Percentiles rank a stretch among this genome's conserved stretches.
Evolutionary conservation across 2,888 invertebrate genomes (phyloP).

Genomic region (Ptycholaimellus sp.): DNA sequence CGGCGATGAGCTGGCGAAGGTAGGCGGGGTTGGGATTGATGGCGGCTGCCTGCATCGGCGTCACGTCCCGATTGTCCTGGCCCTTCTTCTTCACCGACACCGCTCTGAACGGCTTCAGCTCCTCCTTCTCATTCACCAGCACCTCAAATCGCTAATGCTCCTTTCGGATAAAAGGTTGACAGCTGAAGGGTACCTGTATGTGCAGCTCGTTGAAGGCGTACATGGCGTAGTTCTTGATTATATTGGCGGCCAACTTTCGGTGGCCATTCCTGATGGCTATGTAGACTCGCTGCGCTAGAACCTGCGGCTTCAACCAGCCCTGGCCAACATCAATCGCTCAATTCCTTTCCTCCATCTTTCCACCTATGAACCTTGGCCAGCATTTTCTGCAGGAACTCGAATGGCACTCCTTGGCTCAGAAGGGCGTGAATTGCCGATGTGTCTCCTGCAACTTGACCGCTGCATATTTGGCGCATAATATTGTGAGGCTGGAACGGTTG

Average conservation of each 20-base stretch:
- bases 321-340: no score
- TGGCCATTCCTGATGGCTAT: conserved; percentile 29
- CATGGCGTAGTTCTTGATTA: conserved; percentile 13
- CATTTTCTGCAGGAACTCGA: not conserved
- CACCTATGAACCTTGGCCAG: conserved; percentile 5
- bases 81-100: conserved; percentile 27
- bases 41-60: conserved; percentile 33
- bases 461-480: no score
- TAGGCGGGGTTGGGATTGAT: conserved; percentile 32
- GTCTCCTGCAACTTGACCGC: no score
- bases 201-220: conserved; percentile 26
- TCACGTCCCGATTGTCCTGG: conserved; percentile 26
- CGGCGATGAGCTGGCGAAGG: conserved; percentile 23
- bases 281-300: no score
- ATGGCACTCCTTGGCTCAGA: no score
- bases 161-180: no score
- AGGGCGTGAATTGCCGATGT: no score
- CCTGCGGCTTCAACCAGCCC: no score
- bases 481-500: no score
- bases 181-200: no score
- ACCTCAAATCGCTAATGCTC: no score
- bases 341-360: no score
- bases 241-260: conserved; percentile 25
- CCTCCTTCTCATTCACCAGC: conserved; percentile 24
- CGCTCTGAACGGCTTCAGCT: conserved; percentile 16